Percentiles rank a stretch among this genome's conserved stretches.
Conservation (phyloP, 2,888 invertebrate species). For the Himalopsyche kuldschensis region DNA sequence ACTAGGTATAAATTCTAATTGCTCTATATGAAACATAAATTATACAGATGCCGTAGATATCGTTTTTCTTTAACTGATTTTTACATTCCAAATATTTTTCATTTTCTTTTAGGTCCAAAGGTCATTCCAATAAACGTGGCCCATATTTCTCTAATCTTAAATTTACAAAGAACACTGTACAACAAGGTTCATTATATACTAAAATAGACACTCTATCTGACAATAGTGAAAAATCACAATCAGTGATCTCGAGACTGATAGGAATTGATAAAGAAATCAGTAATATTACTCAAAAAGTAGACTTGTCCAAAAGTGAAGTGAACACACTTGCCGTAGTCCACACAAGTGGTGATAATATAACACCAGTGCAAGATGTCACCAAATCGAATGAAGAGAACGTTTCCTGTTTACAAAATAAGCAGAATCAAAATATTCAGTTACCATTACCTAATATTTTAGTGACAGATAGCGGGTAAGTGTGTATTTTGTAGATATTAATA, state of each 20-base stretch:
- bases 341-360: background rate
- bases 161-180: background rate
- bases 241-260: background rate
- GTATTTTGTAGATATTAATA: background rate
- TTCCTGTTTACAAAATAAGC: background rate
- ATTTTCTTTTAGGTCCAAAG: background rate
- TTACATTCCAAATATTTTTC: background rate
- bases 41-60: too few relatives aligned
- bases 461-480: background rate
- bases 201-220: background rate
- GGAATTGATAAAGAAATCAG: background rate
- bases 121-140: background rate
- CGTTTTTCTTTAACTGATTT: too few relatives aligned
- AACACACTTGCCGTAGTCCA: background rate
- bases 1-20: conserved; percentile 47
- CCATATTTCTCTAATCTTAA: background rate
- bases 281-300: background rate
- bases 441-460: background rate
- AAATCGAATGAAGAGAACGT: background rate
- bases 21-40: too few relatives aligned
- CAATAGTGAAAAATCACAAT: background rate
- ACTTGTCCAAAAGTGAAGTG: background rate
- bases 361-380: background rate
- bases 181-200: background rate
- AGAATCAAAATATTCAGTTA: background rate